Evolutionary conservation across 2,888 invertebrate genomes (phyloP).

Genomic region (Vesta saturnalis): DNA sequence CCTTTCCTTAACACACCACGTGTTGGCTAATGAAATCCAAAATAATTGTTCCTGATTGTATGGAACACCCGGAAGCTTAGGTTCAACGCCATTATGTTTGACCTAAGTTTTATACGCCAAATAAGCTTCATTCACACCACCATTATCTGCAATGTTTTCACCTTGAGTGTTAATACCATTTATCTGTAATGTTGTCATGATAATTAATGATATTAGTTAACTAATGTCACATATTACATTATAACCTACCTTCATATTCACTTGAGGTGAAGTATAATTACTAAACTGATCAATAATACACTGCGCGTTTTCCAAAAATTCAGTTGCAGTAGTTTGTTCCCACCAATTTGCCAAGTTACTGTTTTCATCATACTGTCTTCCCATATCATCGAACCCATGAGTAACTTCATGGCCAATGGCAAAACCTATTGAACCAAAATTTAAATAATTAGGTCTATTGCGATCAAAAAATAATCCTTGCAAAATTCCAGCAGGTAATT

Average conservation of each 20-base stretch:
- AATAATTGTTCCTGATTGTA: conserved; percentile 22
- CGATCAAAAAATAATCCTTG: conserved; percentile 23
- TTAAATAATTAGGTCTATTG: conserved; percentile 16
- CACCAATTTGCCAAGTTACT: conserved; percentile 22
- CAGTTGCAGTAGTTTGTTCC: conserved; percentile 16
- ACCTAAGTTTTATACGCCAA: conserved; percentile 18
- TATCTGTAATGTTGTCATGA: background rate
- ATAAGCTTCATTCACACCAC: conserved; percentile 20
- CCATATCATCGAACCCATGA: conserved; percentile 28
- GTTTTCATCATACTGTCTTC: conserved; percentile 20
- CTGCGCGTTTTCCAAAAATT: conserved; percentile 68
- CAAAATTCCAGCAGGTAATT: conserved; percentile 24
- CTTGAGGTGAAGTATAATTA: conserved; percentile 84
- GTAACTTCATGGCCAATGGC: conserved; percentile 29
- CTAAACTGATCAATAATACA: conserved; percentile 95
- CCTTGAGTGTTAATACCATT: conserved; percentile 26
- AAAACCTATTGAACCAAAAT: conserved; percentile 26
- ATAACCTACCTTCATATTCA: conserved; percentile 72
- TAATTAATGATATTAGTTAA: background rate
- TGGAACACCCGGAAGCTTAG: conserved; percentile 12
- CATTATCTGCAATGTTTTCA: conserved; percentile 30
- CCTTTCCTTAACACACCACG: conserved; percentile 21
- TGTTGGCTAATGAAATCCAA: conserved; percentile 25
- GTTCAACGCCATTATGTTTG: conserved; percentile 16
- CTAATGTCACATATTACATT: background rate